Base-by-base conservation (phyloP, 2,888 invertebrate species). In the Kryphioiulus occultus region DNA sequence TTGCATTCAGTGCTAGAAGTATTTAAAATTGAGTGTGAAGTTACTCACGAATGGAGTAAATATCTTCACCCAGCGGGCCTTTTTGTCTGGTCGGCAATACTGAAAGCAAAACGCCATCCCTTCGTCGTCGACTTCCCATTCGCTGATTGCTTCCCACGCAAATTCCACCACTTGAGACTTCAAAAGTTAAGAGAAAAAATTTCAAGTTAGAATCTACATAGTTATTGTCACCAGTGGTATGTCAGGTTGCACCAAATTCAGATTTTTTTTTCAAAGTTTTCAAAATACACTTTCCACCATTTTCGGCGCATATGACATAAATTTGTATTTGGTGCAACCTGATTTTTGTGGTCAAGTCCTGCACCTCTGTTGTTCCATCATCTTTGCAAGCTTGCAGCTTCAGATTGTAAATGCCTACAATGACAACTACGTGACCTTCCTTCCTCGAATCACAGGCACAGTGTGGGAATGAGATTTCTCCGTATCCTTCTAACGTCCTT, bases 391-490 rank as follows among this genome's bases (percentile, higher is more conserved):
- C 96, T 90, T 96, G 95, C 89, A 99, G 93, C 92, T 95, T 95
- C 90, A 95, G 94, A 88, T 93, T 92, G 84, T 92, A 92, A 91
- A 93, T 91, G 91, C 96, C 95, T 82, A 97, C 93, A 22, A 95
- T 94, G 85, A 95, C 95, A 88, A 95, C 94, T 85, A 97, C 97
- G 92, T 96, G 96, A 82, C 97, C 97, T 90, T 95, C 96, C 92
- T 96, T 97, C 88, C 96, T 94, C 53, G 96, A 96, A 93, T 98
- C 98, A 92, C 98, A 97, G 47, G 95, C 94, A 92, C 98, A 96
- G 93, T 98, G 97, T 42, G 99, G 99, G 93, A 99, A 98, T 86
- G 96, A 96, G 19, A 98, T 94, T 91, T 96, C 96, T 0, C 97
- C 98, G 93, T 99, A 99, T 85, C 99, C 99, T 87, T 96, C 96